These are phyloP conservation scores for Pterostichus madidus DNA, from an alignment of 2,888 invertebrate species.

Conservation along the genomic window DNA sequence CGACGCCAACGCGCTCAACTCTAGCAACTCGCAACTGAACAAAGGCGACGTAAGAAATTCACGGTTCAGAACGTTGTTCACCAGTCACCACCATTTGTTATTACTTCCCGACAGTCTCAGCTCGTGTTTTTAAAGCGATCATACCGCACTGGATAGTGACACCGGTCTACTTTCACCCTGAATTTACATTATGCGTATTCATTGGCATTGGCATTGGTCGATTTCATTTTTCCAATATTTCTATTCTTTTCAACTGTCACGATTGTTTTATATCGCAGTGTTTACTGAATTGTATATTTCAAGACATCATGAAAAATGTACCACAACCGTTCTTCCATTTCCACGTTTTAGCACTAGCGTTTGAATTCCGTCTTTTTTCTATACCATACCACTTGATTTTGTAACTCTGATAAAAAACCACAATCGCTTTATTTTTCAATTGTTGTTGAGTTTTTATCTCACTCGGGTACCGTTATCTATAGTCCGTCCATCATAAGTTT, in stretches of 20 bases:
- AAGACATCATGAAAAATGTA: slow-evolving; percentile 45
- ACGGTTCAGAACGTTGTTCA: no score
- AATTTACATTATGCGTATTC: background rate
- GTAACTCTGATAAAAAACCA: slow-evolving; percentile 32
- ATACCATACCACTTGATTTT: slow-evolving; percentile 27
- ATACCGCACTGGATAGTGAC: no score
- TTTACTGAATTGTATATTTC: slow-evolving; percentile 57
- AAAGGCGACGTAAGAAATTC: no score
- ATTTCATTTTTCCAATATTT: slow-evolving; percentile 50
- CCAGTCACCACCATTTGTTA: no score
- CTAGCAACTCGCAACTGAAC: no score
- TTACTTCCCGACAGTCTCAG: no score
- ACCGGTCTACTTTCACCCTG: no score
- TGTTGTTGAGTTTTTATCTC: slow-evolving; percentile 34
- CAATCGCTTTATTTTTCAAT: slow-evolving; percentile 48
- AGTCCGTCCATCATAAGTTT: background rate
- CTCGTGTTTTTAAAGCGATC: no score
- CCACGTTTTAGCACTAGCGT: slow-evolving; percentile 37
- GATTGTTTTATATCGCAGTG: slow-evolving; percentile 52
- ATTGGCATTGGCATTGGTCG: background rate
- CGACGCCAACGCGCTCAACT: no score
- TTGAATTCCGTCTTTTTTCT: slow-evolving; percentile 45
- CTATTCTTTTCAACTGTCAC: slow-evolving; percentile 52
- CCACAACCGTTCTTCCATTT: slow-evolving; percentile 2
- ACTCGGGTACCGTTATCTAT: background rate